These are phyloP conservation scores for Romanogobio albipinnatus DNA, from an alignment of 2,113 vertebrate species.

Conservation along the genomic window DNA sequence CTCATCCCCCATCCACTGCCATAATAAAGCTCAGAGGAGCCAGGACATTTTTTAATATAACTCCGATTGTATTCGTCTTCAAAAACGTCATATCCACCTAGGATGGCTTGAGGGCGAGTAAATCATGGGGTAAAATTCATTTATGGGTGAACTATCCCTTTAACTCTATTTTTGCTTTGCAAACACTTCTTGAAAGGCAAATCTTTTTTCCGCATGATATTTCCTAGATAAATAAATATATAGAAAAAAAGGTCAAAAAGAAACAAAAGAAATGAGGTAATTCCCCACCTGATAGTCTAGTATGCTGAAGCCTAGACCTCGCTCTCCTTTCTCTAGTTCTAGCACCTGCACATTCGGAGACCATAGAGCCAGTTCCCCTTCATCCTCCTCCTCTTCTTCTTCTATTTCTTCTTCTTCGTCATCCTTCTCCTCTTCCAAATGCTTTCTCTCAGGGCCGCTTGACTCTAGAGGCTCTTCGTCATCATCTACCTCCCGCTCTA, in stretches of 20 bases:
- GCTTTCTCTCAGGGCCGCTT: slow-evolving; percentile 63
- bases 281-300: slow-evolving; percentile 94
- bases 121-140: too few species aligned
- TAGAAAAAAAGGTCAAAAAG: neutral
- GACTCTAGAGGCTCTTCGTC: slow-evolving; percentile 22
- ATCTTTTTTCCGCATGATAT: neutral
- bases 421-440: neutral
- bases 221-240: neutral
- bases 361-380: slow-evolving; percentile 90
- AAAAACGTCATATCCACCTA: too few species aligned
- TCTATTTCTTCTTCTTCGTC: slow-evolving; percentile 52
- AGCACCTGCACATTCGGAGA: slow-evolving; percentile 84
- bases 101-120: too few species aligned
- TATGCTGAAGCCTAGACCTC: slow-evolving; percentile 96
- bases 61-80: too few species aligned
- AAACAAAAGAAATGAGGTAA: neutral
- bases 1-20: too few species aligned
- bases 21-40: too few species aligned
- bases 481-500: slow-evolving; percentile 53
- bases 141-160: too few species aligned
- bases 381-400: slow-evolving; percentile 75
- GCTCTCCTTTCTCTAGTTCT: slow-evolving; percentile 84
- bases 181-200: neutral
- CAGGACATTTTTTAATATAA: too few species aligned
- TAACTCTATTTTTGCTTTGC: neutral